Evolutionary conservation across 2,113 vertebrate species (phyloP).

Genomic region (Gambusia holbrooki): DNA sequence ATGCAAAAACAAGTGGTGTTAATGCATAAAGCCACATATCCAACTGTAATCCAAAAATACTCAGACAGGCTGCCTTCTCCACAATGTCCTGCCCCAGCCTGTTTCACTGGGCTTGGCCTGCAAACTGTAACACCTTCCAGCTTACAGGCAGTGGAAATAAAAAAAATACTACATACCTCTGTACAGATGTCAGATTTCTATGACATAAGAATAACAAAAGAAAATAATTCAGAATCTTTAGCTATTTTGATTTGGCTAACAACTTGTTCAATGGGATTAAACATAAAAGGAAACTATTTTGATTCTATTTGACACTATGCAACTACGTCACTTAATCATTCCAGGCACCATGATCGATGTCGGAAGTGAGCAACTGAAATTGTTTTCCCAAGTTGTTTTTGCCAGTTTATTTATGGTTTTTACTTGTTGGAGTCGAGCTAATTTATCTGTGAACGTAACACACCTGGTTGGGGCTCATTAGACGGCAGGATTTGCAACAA

Average conservation of each 20-base stretch:
- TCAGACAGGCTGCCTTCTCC: background rate
- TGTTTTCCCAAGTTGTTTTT: no score
- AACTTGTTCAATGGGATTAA: background rate
- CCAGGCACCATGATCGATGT: no score
- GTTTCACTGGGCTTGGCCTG: conserved; percentile 37
- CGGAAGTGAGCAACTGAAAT: no score
- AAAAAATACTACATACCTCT: background rate
- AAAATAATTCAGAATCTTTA: background rate
- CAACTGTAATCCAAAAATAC: conserved; percentile 33
- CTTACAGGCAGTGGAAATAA: background rate
- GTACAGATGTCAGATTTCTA: background rate
- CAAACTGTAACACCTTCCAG: conserved; percentile 39
- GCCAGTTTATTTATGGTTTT: no score
- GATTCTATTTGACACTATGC: background rate
- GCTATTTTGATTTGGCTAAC: background rate
- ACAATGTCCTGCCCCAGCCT: conserved; percentile 43
- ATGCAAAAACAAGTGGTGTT: conserved; percentile 47
- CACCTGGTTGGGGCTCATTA: no score
- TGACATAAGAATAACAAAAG: background rate
- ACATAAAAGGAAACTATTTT: background rate
- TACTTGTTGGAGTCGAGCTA: no score
- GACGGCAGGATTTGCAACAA: no score
- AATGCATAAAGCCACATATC: conserved; percentile 17
- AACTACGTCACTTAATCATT: no score
- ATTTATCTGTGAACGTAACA: no score